phyloP scores from a whole-genome alignment of 2,797 vertebrate genomes.

The Argyrosomus regius region DNA sequence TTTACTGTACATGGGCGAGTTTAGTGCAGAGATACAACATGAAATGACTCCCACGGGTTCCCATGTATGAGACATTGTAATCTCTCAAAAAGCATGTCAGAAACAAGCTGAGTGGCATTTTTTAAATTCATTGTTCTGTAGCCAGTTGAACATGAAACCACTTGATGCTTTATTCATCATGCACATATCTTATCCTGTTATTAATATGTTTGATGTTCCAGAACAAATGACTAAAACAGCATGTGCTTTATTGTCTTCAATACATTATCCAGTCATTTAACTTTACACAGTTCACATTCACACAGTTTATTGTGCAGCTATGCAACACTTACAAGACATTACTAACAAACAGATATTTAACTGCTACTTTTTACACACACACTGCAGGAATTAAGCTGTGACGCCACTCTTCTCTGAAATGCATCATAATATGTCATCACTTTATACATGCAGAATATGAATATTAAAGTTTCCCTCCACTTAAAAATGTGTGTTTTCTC shows the following conservation, averaged over 20 bases:
- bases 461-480: constrained; percentile 14
- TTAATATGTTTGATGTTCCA: no score
- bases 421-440: background rate
- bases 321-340: no score
- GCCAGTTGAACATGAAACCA: background rate
- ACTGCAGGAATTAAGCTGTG: background rate
- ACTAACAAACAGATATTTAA: no score
- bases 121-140: background rate
- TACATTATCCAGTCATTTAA: no score
- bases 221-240: no score
- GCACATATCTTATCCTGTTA: no score
- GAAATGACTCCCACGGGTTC: no score
- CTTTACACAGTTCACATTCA: no score
- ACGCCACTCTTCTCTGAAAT: background rate
- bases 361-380: no score
- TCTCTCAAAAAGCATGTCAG: background rate
- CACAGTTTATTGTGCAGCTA: no score
- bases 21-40: no score
- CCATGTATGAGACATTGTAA: background rate
- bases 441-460: constrained; percentile 3
- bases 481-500: background rate
- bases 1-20: background rate
- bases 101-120: constrained; percentile 42
- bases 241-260: no score
- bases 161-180: constrained; percentile 1